Evolutionary conservation across 2,113 vertebrate genomes (phyloP), one percentile per base, ranked within the genome.

Genomic region (Sinocyclocheilus maitianheensis): DNA sequence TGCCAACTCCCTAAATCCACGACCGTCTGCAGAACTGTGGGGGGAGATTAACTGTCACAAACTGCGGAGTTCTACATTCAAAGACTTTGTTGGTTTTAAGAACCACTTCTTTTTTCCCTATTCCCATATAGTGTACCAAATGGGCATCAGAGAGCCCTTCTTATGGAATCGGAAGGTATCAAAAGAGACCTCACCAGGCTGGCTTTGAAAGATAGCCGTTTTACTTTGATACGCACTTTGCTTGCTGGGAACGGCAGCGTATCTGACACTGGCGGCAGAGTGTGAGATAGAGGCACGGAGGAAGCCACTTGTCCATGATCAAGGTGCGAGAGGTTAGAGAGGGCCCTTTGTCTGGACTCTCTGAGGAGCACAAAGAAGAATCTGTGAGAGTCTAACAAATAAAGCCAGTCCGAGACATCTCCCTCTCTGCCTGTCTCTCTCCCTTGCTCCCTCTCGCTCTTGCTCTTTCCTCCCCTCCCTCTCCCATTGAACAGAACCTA

Each of bases 1-100:
- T 94, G 93, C 94, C 94, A 95, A 90, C 89, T 91, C 34, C 85
- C 91, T 92, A 93, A 94, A 94, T 93, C 92, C 91, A 91, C 86
- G 91, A 92, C 93, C 91, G 90, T 91, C 92, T 92, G 93, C 91
- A 93, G 91, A 92, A 92, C 94, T 91, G 87, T 91, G 87, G 91
- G 93, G 92, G 93, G 90, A 93, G 93, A 94, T 93, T 93, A 95
- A 90, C 93, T 80, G 89, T 89, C 69, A 92, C 46, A 92, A 91
- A 91, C 86, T 87, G 91, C 92, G 92, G 88, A 93, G 92, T 93
- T 92, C 92, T 91, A 92, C 92, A 92, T 93, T 94, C 93, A 94
- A 94, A 93, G 90, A 91, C 92, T 92, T 94, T 90, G 87, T 89
- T 89, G 22, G 46, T 79, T 87, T 92, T 93, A 93, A 94, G 91